phyloP scores from a whole-genome alignment of 37 sponge, comb jelly and placozoan species.

The Geodia barretti region DNA sequence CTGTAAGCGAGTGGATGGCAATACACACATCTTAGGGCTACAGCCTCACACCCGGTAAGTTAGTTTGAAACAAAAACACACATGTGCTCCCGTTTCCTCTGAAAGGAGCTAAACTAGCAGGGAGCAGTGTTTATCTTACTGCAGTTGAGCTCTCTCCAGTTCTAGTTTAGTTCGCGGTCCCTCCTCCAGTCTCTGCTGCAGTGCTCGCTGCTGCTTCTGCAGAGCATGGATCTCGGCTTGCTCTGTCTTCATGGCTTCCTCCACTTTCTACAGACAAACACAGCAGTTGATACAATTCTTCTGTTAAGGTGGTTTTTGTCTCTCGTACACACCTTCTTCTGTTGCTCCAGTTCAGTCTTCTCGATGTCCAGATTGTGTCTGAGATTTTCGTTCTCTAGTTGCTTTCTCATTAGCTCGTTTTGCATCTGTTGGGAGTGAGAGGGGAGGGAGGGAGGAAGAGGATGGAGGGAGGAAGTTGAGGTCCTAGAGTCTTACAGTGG shows the following conservation, averaged over 20 bases:
- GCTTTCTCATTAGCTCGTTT: constrained; percentile 41
- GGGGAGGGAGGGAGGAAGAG: not conserved
- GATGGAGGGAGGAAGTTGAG: too few relatives aligned
- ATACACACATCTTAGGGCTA: too few relatives aligned
- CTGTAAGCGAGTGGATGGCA: too few relatives aligned
- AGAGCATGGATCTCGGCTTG: constrained; percentile 50
- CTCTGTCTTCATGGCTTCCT: constrained; percentile 50
- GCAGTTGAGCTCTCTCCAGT: too few relatives aligned
- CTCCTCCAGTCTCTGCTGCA: constrained; percentile 27
- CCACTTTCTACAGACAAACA: constrained; percentile 41
- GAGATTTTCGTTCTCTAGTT: constrained; percentile 52
- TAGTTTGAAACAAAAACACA: too few relatives aligned
- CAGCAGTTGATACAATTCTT: not conserved
- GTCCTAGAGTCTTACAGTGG: constrained; percentile 17
- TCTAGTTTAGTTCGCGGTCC: too few relatives aligned
- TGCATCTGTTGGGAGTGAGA: constrained; percentile 35
- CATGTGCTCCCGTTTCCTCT: too few relatives aligned
- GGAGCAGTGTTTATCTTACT: too few relatives aligned
- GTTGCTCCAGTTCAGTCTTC: constrained; percentile 34
- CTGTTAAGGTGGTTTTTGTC: not conserved
- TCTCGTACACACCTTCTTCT: constrained; percentile 36
- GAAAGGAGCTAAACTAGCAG: too few relatives aligned
- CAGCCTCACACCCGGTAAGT: too few relatives aligned
- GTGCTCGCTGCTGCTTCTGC: constrained; percentile 34
- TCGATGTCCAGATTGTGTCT: constrained; percentile 55